A percentile compares a stretch with the other conserved stretches of the same genome.
Conservation (phyloP, 1,140 invertebrate genomes). For the Aphidius ervi region DNA sequence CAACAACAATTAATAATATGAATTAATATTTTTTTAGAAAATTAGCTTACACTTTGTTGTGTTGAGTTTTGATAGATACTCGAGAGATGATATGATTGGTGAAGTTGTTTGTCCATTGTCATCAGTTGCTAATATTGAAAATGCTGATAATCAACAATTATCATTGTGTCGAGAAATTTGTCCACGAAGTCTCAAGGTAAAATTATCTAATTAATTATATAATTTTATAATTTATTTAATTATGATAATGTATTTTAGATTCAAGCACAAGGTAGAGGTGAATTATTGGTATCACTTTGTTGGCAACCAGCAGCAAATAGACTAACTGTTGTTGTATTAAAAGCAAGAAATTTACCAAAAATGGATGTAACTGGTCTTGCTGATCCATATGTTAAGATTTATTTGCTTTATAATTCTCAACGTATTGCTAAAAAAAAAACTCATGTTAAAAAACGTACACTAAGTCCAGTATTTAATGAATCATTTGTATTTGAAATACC, state of each 20-base stretch:
- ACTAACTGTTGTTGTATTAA: slow-evolving; percentile 85
- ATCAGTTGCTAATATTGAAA: slow-evolving; percentile 68
- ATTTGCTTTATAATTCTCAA: slow-evolving; percentile 94
- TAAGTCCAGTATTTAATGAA: slow-evolving; percentile 98
- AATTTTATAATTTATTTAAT: neutral
- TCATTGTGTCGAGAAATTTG: slow-evolving; percentile 79
- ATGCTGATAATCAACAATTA: slow-evolving; percentile 73
- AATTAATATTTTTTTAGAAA: slow-evolving; percentile 53
- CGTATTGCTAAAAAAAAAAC: slow-evolving; percentile 98
- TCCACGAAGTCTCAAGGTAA: slow-evolving; percentile 79
- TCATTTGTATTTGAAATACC: slow-evolving; percentile 88
- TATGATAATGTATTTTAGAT: slow-evolving; percentile 57
- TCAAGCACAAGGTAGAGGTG: slow-evolving; percentile 80
- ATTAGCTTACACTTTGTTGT: slow-evolving; percentile 91
- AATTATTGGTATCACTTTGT: slow-evolving; percentile 86
- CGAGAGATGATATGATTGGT: slow-evolving; percentile 93
- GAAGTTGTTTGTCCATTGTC: slow-evolving; percentile 88
- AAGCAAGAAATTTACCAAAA: slow-evolving; percentile 89
- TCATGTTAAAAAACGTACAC: slow-evolving; percentile 94
- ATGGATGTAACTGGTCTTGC: slow-evolving; percentile 95
- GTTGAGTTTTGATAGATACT: slow-evolving; percentile 95
- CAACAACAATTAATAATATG: neutral
- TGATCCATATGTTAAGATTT: slow-evolving; percentile 95
- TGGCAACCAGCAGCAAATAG: slow-evolving; percentile 89
- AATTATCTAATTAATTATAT: slow-evolving; percentile 16